These are phyloP conservation scores for Cossypha caffra DNA, from an alignment of 2,797 vertebrate genomes.

Conservation along the genomic window DNA sequence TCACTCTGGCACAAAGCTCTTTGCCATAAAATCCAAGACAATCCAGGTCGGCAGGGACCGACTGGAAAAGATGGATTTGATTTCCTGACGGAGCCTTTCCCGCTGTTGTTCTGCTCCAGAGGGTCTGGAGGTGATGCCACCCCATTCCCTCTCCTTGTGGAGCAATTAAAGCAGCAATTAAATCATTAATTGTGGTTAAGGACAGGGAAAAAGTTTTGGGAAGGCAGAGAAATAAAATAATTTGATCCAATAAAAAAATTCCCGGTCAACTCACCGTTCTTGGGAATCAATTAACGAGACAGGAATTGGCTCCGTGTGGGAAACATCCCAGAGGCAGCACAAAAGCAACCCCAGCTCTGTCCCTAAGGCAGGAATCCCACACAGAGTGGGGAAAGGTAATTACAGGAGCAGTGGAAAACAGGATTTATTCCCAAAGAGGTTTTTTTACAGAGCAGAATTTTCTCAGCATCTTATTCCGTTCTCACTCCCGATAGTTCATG, in stretches of 20 bases:
- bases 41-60: not conserved
- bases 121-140: not conserved
- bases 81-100: fast-evolving
- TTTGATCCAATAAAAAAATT: not conserved
- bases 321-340: not conserved
- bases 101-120: not conserved
- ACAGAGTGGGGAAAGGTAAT: not conserved
- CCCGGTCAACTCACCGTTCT: fast-evolving
- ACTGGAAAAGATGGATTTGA: not conserved
- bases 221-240: not conserved
- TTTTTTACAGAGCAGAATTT: not conserved
- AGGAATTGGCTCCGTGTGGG: not conserved
- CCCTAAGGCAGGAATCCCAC: not conserved
- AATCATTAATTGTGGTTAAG: not conserved
- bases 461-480: fast-evolving
- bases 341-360: not conserved
- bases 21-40: not conserved
- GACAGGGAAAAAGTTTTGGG: not conserved
- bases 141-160: not conserved
- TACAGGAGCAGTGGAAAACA: not conserved
- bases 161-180: not conserved
- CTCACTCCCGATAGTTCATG: fast-evolving
- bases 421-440: not conserved
- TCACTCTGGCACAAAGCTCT: not conserved
- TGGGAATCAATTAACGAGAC: not conserved